phyloP scores from a whole-genome alignment of 2,888 invertebrate genomes.

The Prosopocoilus inquinatus region DNA sequence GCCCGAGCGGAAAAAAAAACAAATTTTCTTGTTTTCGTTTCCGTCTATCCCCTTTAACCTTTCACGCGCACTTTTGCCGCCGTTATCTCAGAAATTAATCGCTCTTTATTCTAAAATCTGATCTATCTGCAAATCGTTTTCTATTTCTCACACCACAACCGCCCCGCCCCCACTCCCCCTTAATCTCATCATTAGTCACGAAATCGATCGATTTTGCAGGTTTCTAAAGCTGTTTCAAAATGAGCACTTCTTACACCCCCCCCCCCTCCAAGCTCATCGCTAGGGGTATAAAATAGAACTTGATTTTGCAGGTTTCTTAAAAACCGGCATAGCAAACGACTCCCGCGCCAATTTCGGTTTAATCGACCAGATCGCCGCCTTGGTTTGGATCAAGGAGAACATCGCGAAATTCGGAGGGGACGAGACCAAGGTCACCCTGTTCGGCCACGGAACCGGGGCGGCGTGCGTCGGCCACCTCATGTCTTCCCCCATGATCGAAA shows the following conservation, averaged over 20 bases:
- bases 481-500: constrained; percentile 80
- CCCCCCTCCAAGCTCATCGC: background rate
- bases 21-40: too few relatives aligned
- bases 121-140: too few relatives aligned
- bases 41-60: too few relatives aligned
- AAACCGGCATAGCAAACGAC: constrained; percentile 71
- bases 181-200: too few relatives aligned
- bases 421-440: constrained; percentile 79
- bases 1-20: too few relatives aligned
- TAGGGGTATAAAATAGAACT: background rate
- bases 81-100: too few relatives aligned
- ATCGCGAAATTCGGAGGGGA: constrained; percentile 90
- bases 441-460: constrained; percentile 95
- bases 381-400: constrained; percentile 94
- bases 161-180: too few relatives aligned
- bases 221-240: background rate
- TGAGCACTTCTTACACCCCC: background rate
- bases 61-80: too few relatives aligned
- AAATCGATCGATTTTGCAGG: too few relatives aligned
- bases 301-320: constrained; percentile 68
- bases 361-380: constrained; percentile 89
- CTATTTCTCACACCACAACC: too few relatives aligned
- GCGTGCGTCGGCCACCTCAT: constrained; percentile 91
- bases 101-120: too few relatives aligned
- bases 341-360: constrained; percentile 88